Evolutionary conservation across 2,113 vertebrate genomes (phyloP).

Genomic region (mouse (Mus musculus)): DNA sequence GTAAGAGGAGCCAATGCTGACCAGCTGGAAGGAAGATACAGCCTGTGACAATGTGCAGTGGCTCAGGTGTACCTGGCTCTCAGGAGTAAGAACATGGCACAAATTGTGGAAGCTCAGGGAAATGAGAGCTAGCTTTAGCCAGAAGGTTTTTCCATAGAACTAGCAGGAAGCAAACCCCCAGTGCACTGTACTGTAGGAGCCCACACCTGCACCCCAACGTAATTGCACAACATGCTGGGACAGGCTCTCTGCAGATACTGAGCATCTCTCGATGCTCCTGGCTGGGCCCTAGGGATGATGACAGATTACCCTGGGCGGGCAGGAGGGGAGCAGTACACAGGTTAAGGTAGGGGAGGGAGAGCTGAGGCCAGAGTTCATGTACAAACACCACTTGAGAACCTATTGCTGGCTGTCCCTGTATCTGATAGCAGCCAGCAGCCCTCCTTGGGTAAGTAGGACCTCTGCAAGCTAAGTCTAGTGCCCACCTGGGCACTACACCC

Average conservation of each 20-base stretch:
- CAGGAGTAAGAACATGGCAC: background rate
- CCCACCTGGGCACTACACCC: background rate
- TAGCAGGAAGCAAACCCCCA: background rate
- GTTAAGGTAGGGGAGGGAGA: background rate
- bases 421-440: background rate
- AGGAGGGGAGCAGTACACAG: background rate
- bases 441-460: background rate
- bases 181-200: background rate
- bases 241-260: background rate
- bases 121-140: background rate
- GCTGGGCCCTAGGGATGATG: background rate
- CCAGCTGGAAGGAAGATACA: conserved; percentile 88
- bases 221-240: background rate
- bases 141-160: background rate
- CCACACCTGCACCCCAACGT: background rate
- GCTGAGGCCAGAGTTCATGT: background rate
- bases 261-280: background rate
- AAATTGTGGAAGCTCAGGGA: background rate
- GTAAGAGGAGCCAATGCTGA: conserved; percentile 99
- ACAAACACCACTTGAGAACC: background rate
- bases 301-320: background rate
- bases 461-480: background rate
- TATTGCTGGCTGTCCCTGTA: background rate
- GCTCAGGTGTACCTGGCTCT: background rate
- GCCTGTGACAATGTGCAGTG: background rate